These are phyloP conservation scores for Napeogenes sylphis DNA, from an alignment of 2,888 invertebrate species.

Conservation along the genomic window DNA sequence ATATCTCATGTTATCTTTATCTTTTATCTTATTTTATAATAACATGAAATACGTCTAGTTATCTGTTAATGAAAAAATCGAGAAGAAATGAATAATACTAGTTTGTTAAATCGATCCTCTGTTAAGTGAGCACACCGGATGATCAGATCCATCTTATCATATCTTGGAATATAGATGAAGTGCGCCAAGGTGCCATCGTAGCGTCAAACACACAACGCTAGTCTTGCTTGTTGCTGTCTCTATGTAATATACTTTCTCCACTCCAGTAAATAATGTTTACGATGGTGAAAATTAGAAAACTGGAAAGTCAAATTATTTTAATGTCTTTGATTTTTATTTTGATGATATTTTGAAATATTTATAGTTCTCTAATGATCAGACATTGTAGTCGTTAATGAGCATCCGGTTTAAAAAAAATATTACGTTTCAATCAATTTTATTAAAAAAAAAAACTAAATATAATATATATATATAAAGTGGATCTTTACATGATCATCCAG, in stretches of 20 bases:
- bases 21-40: too few species aligned
- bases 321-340: constrained; percentile 14
- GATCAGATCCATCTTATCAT: constrained; percentile 18
- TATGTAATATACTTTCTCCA: constrained; percentile 50
- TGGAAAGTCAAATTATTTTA: constrained; percentile 41
- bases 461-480: too few species aligned
- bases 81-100: too few species aligned
- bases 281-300: constrained; percentile 63
- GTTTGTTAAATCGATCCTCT: constrained; percentile 2
- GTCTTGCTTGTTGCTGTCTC: constrained; percentile 21
- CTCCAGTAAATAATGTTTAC: constrained; percentile 54
- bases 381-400: too few species aligned
- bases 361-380: too few species aligned
- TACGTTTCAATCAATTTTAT: too few species aligned
- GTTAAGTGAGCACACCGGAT: constrained; percentile 7
- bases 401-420: too few species aligned
- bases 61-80: too few species aligned
- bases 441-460: too few species aligned
- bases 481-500: neutral
- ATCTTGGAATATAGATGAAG: constrained; percentile 16
- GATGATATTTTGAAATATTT: too few species aligned
- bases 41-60: too few species aligned
- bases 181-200: constrained; percentile 18
- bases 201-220: constrained; percentile 21
- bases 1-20: too few species aligned